Conservation (phyloP, 2,113 vertebrate species). For the Thunnus thynnus region DNA sequence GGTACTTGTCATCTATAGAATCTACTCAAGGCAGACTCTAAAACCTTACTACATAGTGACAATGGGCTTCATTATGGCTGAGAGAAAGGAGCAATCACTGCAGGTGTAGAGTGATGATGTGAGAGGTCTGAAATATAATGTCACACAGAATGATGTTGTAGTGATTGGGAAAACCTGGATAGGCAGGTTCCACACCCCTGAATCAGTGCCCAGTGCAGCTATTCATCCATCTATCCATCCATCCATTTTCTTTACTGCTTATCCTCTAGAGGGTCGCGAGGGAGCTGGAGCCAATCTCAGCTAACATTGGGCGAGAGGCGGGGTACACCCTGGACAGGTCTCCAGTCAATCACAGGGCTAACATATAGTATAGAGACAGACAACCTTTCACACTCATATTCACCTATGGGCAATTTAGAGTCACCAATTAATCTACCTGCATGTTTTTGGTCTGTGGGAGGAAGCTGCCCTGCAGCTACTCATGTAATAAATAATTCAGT, state of each 20-base stretch:
- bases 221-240: too few species aligned
- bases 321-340: too few species aligned
- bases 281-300: too few species aligned
- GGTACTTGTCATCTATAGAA: conserved; percentile 13
- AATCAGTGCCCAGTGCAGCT: background rate
- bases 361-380: too few species aligned
- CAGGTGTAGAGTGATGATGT: background rate
- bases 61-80: background rate
- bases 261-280: too few species aligned
- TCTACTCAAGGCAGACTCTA: background rate
- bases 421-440: too few species aligned
- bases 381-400: too few species aligned
- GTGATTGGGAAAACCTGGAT: background rate
- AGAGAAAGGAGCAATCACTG: background rate
- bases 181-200: background rate
- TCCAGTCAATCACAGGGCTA: too few species aligned
- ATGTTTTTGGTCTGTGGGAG: too few species aligned
- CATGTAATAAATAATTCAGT: background rate
- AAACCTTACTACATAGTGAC: background rate
- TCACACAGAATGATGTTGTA: background rate
- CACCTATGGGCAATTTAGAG: too few species aligned
- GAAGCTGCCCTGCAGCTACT: background rate
- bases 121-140: conserved; percentile 11
- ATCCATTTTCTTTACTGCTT: too few species aligned
- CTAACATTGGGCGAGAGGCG: too few species aligned